Percentiles rank a stretch among this genome's conserved stretches.
Evolutionary conservation across 2,113 vertebrate species (phyloP).

Genomic region (Gopherus evgoodei): DNA sequence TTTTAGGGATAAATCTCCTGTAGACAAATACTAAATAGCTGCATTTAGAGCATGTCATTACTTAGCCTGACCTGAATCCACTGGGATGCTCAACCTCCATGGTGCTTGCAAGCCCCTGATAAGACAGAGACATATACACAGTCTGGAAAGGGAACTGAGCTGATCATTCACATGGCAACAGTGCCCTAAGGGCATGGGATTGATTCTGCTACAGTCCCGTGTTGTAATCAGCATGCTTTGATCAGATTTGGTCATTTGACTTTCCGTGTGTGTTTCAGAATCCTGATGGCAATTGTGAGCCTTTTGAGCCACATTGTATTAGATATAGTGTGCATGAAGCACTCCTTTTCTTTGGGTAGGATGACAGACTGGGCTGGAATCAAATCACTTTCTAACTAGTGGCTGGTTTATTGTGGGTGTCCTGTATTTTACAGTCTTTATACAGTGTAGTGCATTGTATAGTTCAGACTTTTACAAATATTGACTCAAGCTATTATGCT

Average conservation of each 20-base stretch:
- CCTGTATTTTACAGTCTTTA: not conserved
- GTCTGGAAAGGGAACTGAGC: not conserved
- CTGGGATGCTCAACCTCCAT: not conserved
- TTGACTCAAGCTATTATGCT: rapidly evolving
- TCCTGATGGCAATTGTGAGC: not conserved
- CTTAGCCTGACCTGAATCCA: not conserved
- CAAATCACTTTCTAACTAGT: rapidly evolving
- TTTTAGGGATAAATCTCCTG: not conserved
- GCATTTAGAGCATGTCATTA: not conserved
- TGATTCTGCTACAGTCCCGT: rapidly evolving
- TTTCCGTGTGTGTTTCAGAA: not conserved
- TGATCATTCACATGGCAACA: not conserved
- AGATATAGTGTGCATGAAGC: rapidly evolving
- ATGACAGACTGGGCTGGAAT: not conserved
- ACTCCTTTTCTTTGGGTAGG: not conserved
- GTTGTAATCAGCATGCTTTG: rapidly evolving
- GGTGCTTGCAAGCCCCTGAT: rapidly evolving
- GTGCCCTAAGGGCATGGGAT: too few relatives aligned
- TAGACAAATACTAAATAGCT: not conserved
- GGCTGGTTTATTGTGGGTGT: constrained; percentile 44
- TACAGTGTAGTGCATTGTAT: rapidly evolving
- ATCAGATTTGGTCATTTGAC: not conserved
- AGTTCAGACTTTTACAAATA: not conserved
- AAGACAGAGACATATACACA: not conserved
- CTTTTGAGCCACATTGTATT: not conserved